Base-by-base conservation (phyloP, 1,140 invertebrate species). In the Trissolcus basalis region DNA sequence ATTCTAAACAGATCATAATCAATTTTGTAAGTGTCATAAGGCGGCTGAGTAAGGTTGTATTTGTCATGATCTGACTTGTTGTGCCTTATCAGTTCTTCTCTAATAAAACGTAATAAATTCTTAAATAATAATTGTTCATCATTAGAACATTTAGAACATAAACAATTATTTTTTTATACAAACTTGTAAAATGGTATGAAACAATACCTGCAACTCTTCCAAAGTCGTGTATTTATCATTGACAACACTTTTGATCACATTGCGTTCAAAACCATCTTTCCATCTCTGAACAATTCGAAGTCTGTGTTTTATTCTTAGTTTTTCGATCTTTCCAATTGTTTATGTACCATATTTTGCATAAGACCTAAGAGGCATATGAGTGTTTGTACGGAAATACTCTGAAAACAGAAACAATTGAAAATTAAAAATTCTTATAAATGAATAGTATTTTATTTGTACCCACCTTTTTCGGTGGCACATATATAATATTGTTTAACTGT, bases 1-100 rank as follows among this genome's bases (percentile, higher is more conserved):
- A 93, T 93, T 77, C 94, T 92, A 87, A 98, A 98, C 76, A 97
- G 92, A 56, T 96, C 94, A 89, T 94, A 98, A 88, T 98, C 96
- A 6, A 98, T 89, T 85, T 93, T 92, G 80, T 97, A 98, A 0
- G 93, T 92, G 82, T 98, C 96, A 82, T 96, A 96, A 4, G 93
- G 93, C 1, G 91, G 91, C 41, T 92, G 91, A 0, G 90, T 89
- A 3, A 90, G 90, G 85, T 94, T 93, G 39, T 91, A 90, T 45
- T 91, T 87, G 73, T 93, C 91, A 0, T 90, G 89, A 44, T 92
- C 89, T 0, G 90, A 86, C 83, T 91, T 91, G 36, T 91, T 89
- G 85, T 91, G 88, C 76, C 91, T 91, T 49, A 94, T 89, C 44
- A 94, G 85, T 83, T 95, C 94, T 88, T 95, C 94, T 69, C 93